These are phyloP conservation scores for Conomelus anceps DNA, from an alignment of 2,888 invertebrate species.

Conservation along the genomic window DNA sequence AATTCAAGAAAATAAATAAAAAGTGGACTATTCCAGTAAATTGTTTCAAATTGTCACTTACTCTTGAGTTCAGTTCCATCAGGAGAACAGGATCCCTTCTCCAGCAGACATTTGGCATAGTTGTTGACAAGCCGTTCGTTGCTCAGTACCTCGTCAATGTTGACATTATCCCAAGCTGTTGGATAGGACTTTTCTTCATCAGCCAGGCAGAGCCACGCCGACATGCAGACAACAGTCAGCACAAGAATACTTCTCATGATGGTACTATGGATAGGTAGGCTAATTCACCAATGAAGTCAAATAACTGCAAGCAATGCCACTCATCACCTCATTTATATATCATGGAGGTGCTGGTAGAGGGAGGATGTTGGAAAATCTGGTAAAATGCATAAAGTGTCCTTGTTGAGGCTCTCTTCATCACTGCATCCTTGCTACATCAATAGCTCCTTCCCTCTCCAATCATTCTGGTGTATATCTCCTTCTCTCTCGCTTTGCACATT, in stretches of 20 bases:
- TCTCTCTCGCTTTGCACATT: neutral
- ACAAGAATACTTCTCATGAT: neutral
- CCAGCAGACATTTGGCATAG: neutral
- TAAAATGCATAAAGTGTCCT: neutral
- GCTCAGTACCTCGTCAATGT: neutral
- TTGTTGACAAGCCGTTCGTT: neutral
- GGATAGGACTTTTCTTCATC: neutral
- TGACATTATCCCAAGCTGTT: neutral
- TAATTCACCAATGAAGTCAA: neutral
- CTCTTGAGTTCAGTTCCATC: neutral
- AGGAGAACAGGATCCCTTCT: neutral
- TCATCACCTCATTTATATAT: neutral
- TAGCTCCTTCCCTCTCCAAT: neutral
- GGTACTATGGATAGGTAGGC: neutral
- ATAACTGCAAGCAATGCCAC: neutral
- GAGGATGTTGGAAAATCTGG: neutral
- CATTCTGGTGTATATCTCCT: neutral
- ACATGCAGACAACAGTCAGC: neutral
- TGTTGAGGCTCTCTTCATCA: neutral
- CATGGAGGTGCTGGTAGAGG: neutral
- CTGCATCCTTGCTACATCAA: neutral
- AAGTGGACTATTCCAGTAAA: too few relatives aligned
- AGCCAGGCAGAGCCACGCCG: neutral
- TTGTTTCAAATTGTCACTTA: too few relatives aligned
- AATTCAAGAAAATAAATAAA: neutral